These are phyloP conservation scores for Lamellibrachia columna DNA, from an alignment of 2,888 invertebrate species.

Conservation along the genomic window DNA sequence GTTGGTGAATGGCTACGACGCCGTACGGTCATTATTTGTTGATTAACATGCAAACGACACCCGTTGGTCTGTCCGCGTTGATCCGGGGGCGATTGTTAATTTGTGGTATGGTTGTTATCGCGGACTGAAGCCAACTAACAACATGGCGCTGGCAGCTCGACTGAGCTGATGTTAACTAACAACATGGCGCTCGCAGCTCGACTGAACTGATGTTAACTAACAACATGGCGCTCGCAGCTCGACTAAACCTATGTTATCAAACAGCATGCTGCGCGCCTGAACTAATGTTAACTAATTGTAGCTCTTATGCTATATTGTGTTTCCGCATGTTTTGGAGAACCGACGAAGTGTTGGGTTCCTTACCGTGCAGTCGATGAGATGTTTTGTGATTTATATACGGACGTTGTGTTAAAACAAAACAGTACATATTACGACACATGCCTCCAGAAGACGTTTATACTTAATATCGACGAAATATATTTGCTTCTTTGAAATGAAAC, in stretches of 20 bases:
- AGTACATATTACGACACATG: too few relatives aligned
- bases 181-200: not conserved
- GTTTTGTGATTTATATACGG: not conserved
- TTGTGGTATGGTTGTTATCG: not conserved
- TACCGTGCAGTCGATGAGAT: too few relatives aligned
- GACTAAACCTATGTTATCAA: not conserved
- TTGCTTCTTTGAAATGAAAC: too few relatives aligned
- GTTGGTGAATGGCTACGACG: not conserved
- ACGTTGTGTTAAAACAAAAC: too few relatives aligned
- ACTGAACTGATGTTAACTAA: not conserved
- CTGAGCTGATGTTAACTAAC: not conserved
- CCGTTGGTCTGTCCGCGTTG: not conserved
- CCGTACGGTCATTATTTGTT: not conserved
- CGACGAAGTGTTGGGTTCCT: not conserved
- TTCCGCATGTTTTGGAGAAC: not conserved
- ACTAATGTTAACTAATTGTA: not conserved
- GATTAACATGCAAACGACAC: conserved; percentile 1
- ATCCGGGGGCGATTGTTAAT: not conserved
- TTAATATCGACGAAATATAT: too few relatives aligned
- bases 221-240: too few relatives aligned
- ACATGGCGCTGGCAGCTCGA: not conserved
- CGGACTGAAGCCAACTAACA: not conserved
- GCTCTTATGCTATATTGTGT: not conserved
- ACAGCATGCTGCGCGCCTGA: too few relatives aligned
- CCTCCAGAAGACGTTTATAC: too few relatives aligned